phyloP scores from a whole-genome alignment of 2,888 invertebrate species.

The Graphium colonna region DNA sequence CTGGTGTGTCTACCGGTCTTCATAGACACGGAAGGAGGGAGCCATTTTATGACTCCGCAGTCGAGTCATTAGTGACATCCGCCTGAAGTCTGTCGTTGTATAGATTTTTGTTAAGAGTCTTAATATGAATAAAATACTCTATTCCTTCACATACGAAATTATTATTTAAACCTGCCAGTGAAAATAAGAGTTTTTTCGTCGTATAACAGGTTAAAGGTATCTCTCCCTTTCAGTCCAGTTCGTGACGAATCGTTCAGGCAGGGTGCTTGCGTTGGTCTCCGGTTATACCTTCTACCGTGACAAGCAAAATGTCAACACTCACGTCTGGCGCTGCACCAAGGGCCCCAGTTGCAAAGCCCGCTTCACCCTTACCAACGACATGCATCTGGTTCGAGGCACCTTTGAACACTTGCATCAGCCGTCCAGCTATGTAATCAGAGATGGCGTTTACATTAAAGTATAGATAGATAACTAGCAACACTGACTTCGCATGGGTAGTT shows the following conservation, averaged over 20 bases:
- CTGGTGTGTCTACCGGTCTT: too few species aligned
- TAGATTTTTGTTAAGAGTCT: too few species aligned
- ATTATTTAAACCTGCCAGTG: too few species aligned
- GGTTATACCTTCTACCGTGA: conserved; percentile 34
- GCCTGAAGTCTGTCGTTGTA: too few species aligned
- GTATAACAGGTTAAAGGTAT: neutral
- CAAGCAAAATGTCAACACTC: conserved; percentile 22
- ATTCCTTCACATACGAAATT: too few species aligned
- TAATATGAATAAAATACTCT: too few species aligned
- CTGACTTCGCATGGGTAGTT: too few species aligned
- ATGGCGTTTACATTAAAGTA: conserved; percentile 29
- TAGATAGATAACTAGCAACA: too few species aligned
- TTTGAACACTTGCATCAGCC: conserved; percentile 32
- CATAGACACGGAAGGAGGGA: too few species aligned
- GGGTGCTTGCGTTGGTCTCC: conserved; percentile 30
- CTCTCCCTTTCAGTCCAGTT: conserved; percentile 17
- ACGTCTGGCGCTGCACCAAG: conserved; percentile 31
- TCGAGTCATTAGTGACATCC: too few species aligned
- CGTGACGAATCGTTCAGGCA: conserved; percentile 28
- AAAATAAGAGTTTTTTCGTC: too few species aligned
- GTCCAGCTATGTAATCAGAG: conserved; percentile 26
- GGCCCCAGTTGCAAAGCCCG: conserved; percentile 29
- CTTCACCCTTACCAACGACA: conserved; percentile 23
- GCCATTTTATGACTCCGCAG: too few species aligned
- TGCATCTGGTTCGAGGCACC: conserved; percentile 15